A percentile compares a stretch with the other conserved stretches of the same genome.
These are phyloP conservation scores for Anarhynchus alexandrinus DNA, from an alignment of 2,113 vertebrate species.

Conservation along the genomic window DNA sequence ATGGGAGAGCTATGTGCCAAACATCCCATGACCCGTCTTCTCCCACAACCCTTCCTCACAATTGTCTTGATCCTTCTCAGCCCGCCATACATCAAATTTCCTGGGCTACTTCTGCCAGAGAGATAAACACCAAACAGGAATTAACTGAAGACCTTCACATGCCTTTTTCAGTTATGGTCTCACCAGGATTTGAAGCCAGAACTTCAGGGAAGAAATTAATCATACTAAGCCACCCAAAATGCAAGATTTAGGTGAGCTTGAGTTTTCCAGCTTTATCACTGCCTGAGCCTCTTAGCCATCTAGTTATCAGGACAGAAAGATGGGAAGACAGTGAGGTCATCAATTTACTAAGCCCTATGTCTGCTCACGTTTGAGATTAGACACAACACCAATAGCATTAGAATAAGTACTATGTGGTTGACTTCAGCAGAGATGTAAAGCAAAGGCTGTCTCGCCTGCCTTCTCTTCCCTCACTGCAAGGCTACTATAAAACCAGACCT, in stretches of 20 bases:
- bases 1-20: neutral
- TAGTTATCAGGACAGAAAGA: conserved; percentile 18
- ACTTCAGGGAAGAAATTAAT: neutral
- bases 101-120: neutral
- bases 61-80: neutral
- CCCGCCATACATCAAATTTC: neutral
- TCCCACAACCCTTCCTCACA: neutral
- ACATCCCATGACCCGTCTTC: neutral
- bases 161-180: neutral
- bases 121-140: neutral
- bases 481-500: neutral
- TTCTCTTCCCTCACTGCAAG: neutral
- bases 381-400: conserved; percentile 58
- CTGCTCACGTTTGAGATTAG: conserved; percentile 68
- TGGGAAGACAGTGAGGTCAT: conserved; percentile 61
- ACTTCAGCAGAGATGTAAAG: neutral
- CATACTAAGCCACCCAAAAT: neutral
- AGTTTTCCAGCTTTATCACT: conserved; percentile 9
- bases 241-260: neutral
- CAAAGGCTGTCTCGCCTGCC: neutral
- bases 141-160: neutral
- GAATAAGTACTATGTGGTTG: conserved; percentile 33
- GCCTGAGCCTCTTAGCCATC: conserved; percentile 4
- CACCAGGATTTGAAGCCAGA: neutral
- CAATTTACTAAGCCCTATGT: conserved; percentile 63